Base-by-base conservation (phyloP, 2,797 vertebrate genomes). In the Lepilemur septentrionalis region DNA sequence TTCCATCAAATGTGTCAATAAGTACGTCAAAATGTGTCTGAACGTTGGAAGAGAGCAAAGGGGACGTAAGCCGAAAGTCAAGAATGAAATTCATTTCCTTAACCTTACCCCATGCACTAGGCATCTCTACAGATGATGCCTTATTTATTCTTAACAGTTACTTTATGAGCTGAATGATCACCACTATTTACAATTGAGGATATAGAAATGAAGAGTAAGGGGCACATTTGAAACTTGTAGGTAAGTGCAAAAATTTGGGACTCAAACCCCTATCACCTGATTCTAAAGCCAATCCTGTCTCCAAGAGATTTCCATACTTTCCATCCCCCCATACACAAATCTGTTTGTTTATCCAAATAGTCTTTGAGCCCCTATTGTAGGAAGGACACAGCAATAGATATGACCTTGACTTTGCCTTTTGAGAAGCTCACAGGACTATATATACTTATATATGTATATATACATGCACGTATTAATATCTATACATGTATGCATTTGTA, bases 1-100 rank as follows among this genome's bases (percentile, higher is more conserved):
- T 83, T 70, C 41, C n/a, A 48, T 92, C 32, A 63, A 52, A 97
- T 94, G 32, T 93, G 70, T 91, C 46, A 73, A 41, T 43, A 90
- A 32, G 12, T 57, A 52, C 82, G 41, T 80, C 43, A 25, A 96
- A 94, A 89, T 59, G 78, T 35, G 1, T 89, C 69, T 76, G 50
- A 84, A 94, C 20, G 75, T 92, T 73, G 55, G 28, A 80, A 22
- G 73, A 95, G 25, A 80, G 7, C 23, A 73, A 89, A 93, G 70
- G 83, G 73, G 61, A n/a, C 17, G 13, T 79, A 82, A 93, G 20
- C 8, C 18, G n/a, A 85, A 93, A 93, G 18, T 92, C 20, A 83
- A 87, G 50, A 92, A 79, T 10, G 25, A 94, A 72, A 89, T 14
- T 25, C 25, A 38, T 61, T 81, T 50, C 18, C n/a, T 18, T 43